Base-by-base conservation (phyloP, 1,140 invertebrate species). In the Polyergus mexicanus region DNA sequence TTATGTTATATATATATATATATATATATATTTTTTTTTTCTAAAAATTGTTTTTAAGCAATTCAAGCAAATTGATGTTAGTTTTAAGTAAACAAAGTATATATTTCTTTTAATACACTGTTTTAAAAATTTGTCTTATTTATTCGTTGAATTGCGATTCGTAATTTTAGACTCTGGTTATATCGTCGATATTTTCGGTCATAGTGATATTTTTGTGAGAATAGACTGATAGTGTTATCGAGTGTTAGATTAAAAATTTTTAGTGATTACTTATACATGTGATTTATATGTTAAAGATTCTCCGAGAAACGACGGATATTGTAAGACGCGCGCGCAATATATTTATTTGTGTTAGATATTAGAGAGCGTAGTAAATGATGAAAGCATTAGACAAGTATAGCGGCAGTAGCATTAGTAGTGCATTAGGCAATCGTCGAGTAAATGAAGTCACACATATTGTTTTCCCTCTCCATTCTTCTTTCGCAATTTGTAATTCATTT, bases 281-380 rank as follows among this genome's bases (percentile, higher is more conserved):
- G 91, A 92, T 92, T 88, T 85, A 89, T 87, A 90, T 56, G 72
- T 92, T 92, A 75, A 85, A 87, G 47, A 56, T 86, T 86, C 62
- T 75, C 44, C 38, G n/a, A 63, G 47, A 74, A 47, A 83, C 58
- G 41, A 85, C 35, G 65, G 77, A 89, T 6, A 51, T 86, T 47
- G 63, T 86, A 89, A 88, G 74, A 35, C 85, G 90, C 83, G 77
- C 87, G 86, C 72, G 62, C 41, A 68, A 83, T 83, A 89, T 92
- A 91, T 91, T 92, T 88, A 92, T 92, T 92, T 91, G 83, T 92
- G 90, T 90, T 92, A 92, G 90, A 90, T 87, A 78, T 85, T 92
- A 92, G 90, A 86, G 66, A 89, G 58, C 86, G 77, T 91, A 92
- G 89, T 88, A 75, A 83, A 86, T 58, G 47, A 51, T 51, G 60